Percentiles rank a stretch among this genome's conserved stretches.
phyloP scores from a whole-genome alignment of 2,797 vertebrate species.

The Platalea minor region DNA sequence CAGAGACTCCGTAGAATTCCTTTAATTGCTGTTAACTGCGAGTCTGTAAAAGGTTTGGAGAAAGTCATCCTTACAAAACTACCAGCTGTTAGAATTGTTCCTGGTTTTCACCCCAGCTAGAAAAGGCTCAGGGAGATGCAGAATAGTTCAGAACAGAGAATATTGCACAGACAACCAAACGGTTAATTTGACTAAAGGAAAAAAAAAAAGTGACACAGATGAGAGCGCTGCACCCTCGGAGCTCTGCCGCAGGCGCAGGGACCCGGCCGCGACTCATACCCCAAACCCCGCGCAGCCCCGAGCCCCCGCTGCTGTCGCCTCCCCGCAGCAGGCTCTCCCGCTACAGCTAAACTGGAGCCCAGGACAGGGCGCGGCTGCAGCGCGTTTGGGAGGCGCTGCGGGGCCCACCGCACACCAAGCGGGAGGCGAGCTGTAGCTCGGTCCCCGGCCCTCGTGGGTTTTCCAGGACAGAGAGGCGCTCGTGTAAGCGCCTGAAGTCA shows the following conservation, averaged over 20 bases:
- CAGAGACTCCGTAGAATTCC: constrained; percentile 66
- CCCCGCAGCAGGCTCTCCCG: background rate
- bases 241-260: background rate
- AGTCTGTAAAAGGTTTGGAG: constrained; percentile 81
- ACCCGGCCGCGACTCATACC: background rate
- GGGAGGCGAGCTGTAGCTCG: background rate
- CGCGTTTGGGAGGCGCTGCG: background rate
- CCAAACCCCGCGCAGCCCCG: background rate
- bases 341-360: background rate
- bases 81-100: constrained; percentile 76
- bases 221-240: background rate
- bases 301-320: background rate
- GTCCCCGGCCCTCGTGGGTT: background rate
- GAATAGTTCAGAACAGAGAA: constrained; percentile 79
- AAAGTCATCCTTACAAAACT: constrained; percentile 82
- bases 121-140: constrained; percentile 75
- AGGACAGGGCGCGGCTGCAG: background rate
- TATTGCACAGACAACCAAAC: constrained; percentile 81
- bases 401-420: too few species aligned
- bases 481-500: rapidly evolving
- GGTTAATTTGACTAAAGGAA: constrained; percentile 65
- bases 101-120: constrained; percentile 61
- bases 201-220: constrained; percentile 49
- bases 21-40: constrained; percentile 79
- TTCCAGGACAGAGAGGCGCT: background rate